phyloP scores from a whole-genome alignment of 2,888 invertebrate genomes.

The Heliconius ismenius region DNA sequence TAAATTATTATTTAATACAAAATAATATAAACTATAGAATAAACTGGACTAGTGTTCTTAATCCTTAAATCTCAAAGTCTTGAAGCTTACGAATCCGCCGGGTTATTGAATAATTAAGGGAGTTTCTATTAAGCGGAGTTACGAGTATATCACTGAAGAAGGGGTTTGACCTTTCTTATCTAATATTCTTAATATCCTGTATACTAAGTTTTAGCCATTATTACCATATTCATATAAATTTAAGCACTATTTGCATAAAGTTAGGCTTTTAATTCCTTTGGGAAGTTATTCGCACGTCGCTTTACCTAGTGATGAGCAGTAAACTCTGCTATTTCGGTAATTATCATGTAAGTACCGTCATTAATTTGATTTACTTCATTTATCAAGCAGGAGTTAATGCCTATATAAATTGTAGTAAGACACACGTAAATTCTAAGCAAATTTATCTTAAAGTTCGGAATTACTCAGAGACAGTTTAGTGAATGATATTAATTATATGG shows the following conservation, averaged over 20 bases:
- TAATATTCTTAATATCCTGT: constrained; percentile 27
- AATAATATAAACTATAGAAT: neutral
- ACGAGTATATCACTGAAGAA: constrained; percentile 3
- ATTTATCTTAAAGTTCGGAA: constrained; percentile 31
- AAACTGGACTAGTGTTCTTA: neutral
- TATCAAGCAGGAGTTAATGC: constrained; percentile 38
- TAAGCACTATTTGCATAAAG: neutral
- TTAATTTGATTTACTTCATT: constrained; percentile 50
- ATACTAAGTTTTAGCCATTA: constrained; percentile 22
- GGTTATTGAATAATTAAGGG: constrained; percentile 24
- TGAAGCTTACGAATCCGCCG: neutral
- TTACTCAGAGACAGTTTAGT: constrained; percentile 19
- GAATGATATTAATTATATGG: neutral
- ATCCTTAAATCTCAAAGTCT: neutral
- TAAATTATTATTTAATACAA: too few species aligned
- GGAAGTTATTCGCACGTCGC: neutral
- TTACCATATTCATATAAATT: neutral
- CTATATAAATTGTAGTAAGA: constrained; percentile 33
- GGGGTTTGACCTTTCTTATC: constrained; percentile 30
- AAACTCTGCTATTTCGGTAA: constrained; percentile 53
- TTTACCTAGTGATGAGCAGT: constrained; percentile 43
- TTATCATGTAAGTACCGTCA: constrained; percentile 55
- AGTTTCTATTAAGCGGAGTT: constrained; percentile 11
- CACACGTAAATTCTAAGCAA: constrained; percentile 24
- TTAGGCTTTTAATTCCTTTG: neutral